A percentile compares a stretch with the other conserved stretches of the same genome.
phyloP scores from a whole-genome alignment of 2,888 invertebrate species.

The Xestia xanthographa region DNA sequence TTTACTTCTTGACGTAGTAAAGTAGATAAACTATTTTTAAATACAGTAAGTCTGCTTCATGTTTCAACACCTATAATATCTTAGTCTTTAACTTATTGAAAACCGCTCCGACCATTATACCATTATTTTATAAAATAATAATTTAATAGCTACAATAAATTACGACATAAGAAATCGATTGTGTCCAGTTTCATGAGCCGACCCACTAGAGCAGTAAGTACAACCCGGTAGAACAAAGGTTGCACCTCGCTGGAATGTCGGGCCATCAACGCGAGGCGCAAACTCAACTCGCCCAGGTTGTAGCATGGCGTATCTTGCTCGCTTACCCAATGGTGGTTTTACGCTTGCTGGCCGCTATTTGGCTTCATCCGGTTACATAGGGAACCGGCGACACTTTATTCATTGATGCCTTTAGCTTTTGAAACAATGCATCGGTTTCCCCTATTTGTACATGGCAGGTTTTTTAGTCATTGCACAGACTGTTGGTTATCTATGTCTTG shows the following conservation, averaged over 20 bases:
- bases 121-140: slow-evolving; percentile 43
- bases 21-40: neutral
- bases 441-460: slow-evolving; percentile 37
- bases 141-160: slow-evolving; percentile 45
- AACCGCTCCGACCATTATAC: slow-evolving; percentile 4
- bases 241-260: neutral
- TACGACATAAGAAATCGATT: slow-evolving; percentile 67
- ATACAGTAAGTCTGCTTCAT: neutral
- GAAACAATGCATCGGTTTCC: slow-evolving; percentile 62
- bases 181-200: slow-evolving; percentile 57
- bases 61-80: neutral
- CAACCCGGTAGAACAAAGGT: neutral
- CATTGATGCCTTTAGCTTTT: slow-evolving; percentile 63
- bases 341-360: slow-evolving; percentile 75
- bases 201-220: slow-evolving; percentile 38
- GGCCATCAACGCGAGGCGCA: neutral
- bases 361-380: slow-evolving; percentile 75
- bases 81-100: neutral
- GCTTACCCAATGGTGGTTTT: slow-evolving; percentile 78
- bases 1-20: neutral
- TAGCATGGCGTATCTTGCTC: slow-evolving; percentile 72
- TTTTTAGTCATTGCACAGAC: slow-evolving; percentile 29
- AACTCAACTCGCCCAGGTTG: slow-evolving; percentile 9
- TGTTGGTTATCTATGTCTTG: slow-evolving; percentile 14
- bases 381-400: slow-evolving; percentile 65